Percentiles rank a stretch among this genome's conserved stretches.
Conservation (phyloP, 2,797 vertebrate species). For the Stomatorhinus walkeri region DNA sequence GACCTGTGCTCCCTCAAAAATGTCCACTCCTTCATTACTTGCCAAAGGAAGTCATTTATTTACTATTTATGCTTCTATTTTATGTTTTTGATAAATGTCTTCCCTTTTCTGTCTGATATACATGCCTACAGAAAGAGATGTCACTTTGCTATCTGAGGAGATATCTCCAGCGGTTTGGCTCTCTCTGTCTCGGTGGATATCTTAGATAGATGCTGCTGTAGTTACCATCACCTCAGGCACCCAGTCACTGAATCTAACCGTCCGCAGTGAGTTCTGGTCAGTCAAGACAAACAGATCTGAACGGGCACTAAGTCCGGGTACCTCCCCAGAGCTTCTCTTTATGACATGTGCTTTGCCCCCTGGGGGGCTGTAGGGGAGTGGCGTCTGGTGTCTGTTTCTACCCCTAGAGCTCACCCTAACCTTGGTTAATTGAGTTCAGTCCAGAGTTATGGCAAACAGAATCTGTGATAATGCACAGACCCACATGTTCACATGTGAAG, state of each 20-base stretch:
- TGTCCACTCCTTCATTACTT: not conserved
- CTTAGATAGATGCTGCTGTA: not conserved
- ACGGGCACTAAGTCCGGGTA: not conserved
- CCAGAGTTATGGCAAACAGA: not conserved
- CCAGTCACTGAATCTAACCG: not conserved
- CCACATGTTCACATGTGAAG: not conserved
- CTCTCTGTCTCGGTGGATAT: not conserved
- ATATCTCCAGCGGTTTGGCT: not conserved
- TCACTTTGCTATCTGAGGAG: not conserved
- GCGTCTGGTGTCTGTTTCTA: not conserved
- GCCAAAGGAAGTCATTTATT: not conserved
- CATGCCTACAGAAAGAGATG: not conserved
- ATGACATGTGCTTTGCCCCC: not conserved
- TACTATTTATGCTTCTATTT: not conserved
- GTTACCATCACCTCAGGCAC: not conserved
- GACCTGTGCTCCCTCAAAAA: not conserved
- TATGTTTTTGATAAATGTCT: not conserved
- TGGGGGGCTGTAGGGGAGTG: not conserved
- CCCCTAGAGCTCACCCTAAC: not conserved
- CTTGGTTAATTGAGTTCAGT: not conserved
- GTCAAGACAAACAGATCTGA: not conserved
- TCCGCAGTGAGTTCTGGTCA: not conserved
- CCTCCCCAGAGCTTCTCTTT: not conserved
- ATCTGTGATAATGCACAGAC: not conserved
- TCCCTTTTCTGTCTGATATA: not conserved